These are phyloP conservation scores for Parasteatoda tepidariorum DNA, from an alignment of 1,140 invertebrate genomes.

Conservation along the genomic window DNA sequence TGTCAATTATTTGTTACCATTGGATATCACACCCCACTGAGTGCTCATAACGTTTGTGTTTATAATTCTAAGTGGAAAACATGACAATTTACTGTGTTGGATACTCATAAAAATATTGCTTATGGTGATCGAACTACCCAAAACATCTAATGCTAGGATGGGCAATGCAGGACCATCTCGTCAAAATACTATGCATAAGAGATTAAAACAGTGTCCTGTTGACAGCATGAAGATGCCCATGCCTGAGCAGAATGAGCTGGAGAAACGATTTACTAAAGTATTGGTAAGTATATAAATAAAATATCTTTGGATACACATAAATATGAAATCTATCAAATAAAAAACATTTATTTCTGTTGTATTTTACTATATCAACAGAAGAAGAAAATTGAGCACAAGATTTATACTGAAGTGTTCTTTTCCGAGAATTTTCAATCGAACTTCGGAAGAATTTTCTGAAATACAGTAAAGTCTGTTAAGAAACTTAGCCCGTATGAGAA, in stretches of 20 bases:
- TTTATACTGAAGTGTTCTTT: no score
- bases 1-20: slow-evolving; percentile 1
- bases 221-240: slow-evolving; percentile 74
- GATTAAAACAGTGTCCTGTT: slow-evolving; percentile 59
- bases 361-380: no score
- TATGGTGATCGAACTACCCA: slow-evolving; percentile 60
- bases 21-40: not conserved
- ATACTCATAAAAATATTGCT: slow-evolving; percentile 35
- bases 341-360: no score
- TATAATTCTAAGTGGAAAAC: slow-evolving; percentile 36
- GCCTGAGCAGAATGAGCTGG: slow-evolving; percentile 88
- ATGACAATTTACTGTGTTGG: slow-evolving; percentile 23
- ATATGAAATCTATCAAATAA: no score
- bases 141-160: slow-evolving; percentile 58
- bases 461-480: no score
- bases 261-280: slow-evolving; percentile 93
- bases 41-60: slow-evolving; percentile 20
- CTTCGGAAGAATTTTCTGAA: no score
- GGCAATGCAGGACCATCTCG: slow-evolving; percentile 57
- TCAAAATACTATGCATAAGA: slow-evolving; percentile 49
- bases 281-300: slow-evolving; percentile 91
- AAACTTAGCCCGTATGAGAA: no score
- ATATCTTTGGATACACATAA: no score
- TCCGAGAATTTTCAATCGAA: no score
- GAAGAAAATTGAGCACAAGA: no score